Conservation (phyloP, 2,888 invertebrate genomes). For the Coelinius sp. region DNA sequence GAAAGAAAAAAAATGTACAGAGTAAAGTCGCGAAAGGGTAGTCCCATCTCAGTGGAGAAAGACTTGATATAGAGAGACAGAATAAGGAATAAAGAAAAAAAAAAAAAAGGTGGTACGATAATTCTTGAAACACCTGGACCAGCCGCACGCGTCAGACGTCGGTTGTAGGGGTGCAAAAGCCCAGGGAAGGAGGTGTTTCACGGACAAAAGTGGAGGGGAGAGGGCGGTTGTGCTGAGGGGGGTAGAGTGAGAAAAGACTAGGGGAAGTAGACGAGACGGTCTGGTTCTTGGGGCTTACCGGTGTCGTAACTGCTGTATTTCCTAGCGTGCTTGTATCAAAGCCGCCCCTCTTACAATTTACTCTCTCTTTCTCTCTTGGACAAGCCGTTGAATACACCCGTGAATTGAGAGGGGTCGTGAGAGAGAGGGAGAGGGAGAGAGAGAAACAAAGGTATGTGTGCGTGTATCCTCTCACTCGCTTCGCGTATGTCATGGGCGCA, state of each 20-base stretch:
- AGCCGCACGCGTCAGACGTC: constrained; percentile 41
- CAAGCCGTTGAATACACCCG: constrained; percentile 41
- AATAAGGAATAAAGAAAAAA: not conserved
- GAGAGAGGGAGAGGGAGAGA: not conserved
- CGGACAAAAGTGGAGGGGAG: constrained; percentile 32
- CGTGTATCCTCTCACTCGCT: constrained; percentile 63
- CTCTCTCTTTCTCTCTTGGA: constrained; percentile 21
- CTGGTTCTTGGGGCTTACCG: constrained; percentile 30
- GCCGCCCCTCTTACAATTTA: constrained; percentile 14
- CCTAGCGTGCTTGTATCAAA: not conserved
- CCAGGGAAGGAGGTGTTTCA: constrained; percentile 34
- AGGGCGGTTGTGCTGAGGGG: not conserved
- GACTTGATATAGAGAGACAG: not conserved
- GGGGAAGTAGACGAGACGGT: constrained; percentile 25
- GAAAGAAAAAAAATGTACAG: constrained; percentile 6
- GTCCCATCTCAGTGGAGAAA: constrained; percentile 12
- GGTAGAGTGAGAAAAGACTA: constrained; percentile 25
- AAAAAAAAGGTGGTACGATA: constrained; percentile 2
- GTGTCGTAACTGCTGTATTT: constrained; percentile 30
- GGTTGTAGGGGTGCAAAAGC: constrained; percentile 36
- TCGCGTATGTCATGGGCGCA: constrained; percentile 66
- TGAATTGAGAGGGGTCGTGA: not conserved
- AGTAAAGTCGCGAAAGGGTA: constrained; percentile 20
- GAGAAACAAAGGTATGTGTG: not conserved
- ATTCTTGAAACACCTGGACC: constrained; percentile 39